Evolutionary conservation across 1,140 invertebrate genomes (phyloP), one percentile per base, ranked within the genome.

Genomic region (Macrobrachium nipponense): DNA sequence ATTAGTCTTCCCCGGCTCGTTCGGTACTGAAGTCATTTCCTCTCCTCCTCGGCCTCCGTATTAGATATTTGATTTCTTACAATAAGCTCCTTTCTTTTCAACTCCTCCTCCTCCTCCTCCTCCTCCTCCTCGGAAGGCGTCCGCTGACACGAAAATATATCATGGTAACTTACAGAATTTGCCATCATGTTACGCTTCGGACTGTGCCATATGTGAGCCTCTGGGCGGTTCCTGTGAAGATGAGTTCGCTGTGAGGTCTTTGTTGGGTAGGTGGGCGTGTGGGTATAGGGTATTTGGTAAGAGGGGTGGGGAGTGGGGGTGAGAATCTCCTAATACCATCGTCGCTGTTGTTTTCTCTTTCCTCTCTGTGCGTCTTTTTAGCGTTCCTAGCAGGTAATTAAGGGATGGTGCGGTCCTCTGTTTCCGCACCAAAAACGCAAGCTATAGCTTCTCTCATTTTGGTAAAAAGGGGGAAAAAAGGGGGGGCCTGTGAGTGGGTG

Each of bases 121-220:
- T 18, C 64, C 20, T 58, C 79, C 15, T 70, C 51, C 51, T 36
- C 27, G n/a, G 70, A 75, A 43, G 27, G 27, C 27, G 27, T 36
- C 81, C 62, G 72, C n/a, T 82, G 81, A 82, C 59, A 72, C 59
- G 81, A 79, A 82, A 62, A 82, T 82, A 76, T 60, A 82, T 82
- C 72, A 82, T 44, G 72, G 60, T 82, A 82, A 82, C 70, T 43
- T 62, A 76, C 81, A 82, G 81, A 75, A 76, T 76, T 76, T 82
- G 72, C 36, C 72, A 61, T 6, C 12, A 17, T 70, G 68, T 73
- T 60, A 72, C 70, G 80, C 80, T 61, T 43, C 23, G 20, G 59
- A 43, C 60, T 60, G 12, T 61, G 27, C 27, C 27, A 36, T 61
- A 79, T 79, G 27, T 64, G 60, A 43, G 77, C n/a, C 17, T 18